These are phyloP conservation scores for Megamerina dolium DNA, from an alignment of 2,888 invertebrate species.

Conservation along the genomic window DNA sequence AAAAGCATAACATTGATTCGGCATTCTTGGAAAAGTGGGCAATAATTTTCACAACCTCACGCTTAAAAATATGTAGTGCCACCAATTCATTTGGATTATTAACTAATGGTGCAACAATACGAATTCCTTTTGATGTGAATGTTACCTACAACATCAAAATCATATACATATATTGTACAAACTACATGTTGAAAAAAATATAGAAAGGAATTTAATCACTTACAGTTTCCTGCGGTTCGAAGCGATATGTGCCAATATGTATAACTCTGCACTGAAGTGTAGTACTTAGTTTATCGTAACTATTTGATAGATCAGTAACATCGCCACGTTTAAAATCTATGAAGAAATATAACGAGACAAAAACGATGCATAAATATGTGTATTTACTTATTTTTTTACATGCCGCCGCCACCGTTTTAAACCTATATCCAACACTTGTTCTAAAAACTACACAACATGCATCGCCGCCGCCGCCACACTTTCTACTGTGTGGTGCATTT, in stretches of 20 bases:
- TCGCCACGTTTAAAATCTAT: conserved; percentile 55
- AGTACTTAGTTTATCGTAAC: conserved; percentile 51
- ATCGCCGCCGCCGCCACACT: not conserved
- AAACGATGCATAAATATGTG: too few relatives aligned
- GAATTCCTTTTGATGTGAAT: conserved; percentile 56
- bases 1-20: conserved; percentile 71
- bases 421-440: too few relatives aligned
- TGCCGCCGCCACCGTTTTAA: too few relatives aligned
- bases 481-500: conserved; percentile 3
- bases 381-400: not conserved
- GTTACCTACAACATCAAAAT: conserved; percentile 48
- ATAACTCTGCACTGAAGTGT: conserved; percentile 67
- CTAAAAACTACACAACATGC: not conserved
- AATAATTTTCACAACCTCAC: conserved; percentile 68
- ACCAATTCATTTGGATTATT: conserved; percentile 53
- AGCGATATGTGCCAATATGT: conserved; percentile 79
- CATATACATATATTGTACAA: not conserved
- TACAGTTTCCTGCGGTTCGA: conserved; percentile 68
- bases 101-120: conserved; percentile 58
- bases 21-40: conserved; percentile 70
- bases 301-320: conserved; percentile 50
- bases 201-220: conserved; percentile 24
- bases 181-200: not conserved
- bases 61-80: conserved; percentile 61
- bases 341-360: too few relatives aligned